Base-by-base conservation (phyloP, 1,140 invertebrate genomes). In the Oreohelix idahoensis region DNA sequence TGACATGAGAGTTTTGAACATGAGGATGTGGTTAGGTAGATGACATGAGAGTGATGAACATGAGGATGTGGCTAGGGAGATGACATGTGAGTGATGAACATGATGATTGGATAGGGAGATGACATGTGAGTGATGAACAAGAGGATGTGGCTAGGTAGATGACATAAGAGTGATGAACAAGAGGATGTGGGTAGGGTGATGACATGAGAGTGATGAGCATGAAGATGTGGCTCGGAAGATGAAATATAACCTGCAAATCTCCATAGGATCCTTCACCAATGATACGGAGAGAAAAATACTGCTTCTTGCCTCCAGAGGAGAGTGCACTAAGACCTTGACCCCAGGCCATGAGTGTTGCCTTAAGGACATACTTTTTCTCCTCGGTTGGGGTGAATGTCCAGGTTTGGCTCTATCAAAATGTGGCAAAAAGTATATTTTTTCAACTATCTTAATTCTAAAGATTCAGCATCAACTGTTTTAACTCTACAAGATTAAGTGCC, bases 361-460 rank as follows among this genome's bases (percentile, higher is more conserved):
- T 92, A 88, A 92, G 88, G 35, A 92, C 88, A 86, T 88, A 90
- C 81, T 92, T 92, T 49, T 89, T 86, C 53, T 89, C 84, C 76
- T 84, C 84, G 15, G 84, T 83, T 23, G 92, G 92, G 29, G 84
- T 87, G 88, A 92, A 93, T 15, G 86, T 89, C 91, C 92, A 93
- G 0, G 58, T 85, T 42, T 91, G 90, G 39, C 83, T 85, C 91
- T 92, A 83, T 26, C 86, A 71, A 42, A 81, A 71, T 26, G 0
- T 0, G 10, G 29, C 20, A 26, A 23, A 71, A 2, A 45, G 15
- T 45, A 45, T n/a, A n/a, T n/a, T n/a, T n/a, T n/a, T n/a, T n/a
- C n/a, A n/a, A n/a, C n/a, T n/a, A n/a, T n/a, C n/a, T n/a, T n/a
- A n/a, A n/a, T n/a, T n/a, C n/a, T n/a, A n/a, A n/a, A n/a, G n/a